Evolutionary conservation across 1,140 invertebrate genomes (phyloP).

Genomic region (Atopsyche davidsoni): DNA sequence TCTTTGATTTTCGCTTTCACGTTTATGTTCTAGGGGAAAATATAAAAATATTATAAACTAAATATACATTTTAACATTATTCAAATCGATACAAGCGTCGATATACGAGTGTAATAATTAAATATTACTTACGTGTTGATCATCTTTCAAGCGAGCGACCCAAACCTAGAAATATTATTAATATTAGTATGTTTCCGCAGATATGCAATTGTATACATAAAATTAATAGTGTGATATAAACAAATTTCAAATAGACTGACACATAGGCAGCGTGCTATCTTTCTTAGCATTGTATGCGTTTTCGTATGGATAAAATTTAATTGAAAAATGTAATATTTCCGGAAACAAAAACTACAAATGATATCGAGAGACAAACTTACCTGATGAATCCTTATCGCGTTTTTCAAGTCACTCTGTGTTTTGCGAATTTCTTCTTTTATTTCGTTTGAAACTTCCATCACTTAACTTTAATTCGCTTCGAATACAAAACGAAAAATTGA

Average conservation of each 20-base stretch:
- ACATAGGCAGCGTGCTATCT: too few species aligned
- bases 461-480: too few species aligned
- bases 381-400: slow-evolving; percentile 62
- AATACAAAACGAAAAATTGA: slow-evolving; percentile 8
- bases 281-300: too few species aligned
- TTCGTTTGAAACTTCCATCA: slow-evolving; percentile 59
- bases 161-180: slow-evolving; percentile 47
- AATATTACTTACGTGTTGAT: slow-evolving; percentile 51
- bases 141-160: slow-evolving; percentile 51
- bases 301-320: too few species aligned
- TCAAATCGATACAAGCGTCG: neutral
- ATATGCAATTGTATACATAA: too few species aligned
- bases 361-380: slow-evolving; percentile 45
- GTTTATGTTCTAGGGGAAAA: slow-evolving; percentile 41
- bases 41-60: slow-evolving; percentile 26
- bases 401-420: slow-evolving; percentile 59
- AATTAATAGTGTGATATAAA: too few species aligned
- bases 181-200: slow-evolving; percentile 8
- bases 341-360: slow-evolving; percentile 13
- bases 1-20: slow-evolving; percentile 48
- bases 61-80: too few species aligned
- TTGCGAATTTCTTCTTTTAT: slow-evolving; percentile 57
- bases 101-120: neutral
- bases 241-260: too few species aligned
- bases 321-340: too few species aligned